Percentiles rank a stretch among this genome's conserved stretches.
Evolutionary conservation across 2,797 vertebrate genomes (phyloP).

Genomic region (Agapornis canus): DNA sequence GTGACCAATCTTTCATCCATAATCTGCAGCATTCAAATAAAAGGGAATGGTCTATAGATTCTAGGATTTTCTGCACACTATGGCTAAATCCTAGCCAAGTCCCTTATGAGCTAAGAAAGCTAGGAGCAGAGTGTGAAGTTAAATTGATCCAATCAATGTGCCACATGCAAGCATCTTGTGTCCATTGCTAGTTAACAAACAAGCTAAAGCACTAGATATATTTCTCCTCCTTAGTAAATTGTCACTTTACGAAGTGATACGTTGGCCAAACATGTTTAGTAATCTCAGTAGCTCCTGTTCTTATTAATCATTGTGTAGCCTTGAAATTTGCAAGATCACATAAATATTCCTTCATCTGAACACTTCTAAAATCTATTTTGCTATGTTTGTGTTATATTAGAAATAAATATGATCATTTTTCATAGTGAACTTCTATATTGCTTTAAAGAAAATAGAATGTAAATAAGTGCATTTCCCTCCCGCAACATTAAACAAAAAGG

Average conservation of each 20-base stretch:
- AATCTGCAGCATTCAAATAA: constrained; percentile 84
- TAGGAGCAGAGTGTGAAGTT: constrained; percentile 73
- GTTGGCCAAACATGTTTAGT: neutral
- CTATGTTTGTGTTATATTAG: constrained; percentile 6
- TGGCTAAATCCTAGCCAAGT: constrained; percentile 77
- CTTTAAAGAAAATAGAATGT: constrained; percentile 71
- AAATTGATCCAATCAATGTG: constrained; percentile 79
- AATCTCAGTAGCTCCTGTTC: neutral
- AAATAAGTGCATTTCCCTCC: constrained; percentile 71
- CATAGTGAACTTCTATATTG: constrained; percentile 16
- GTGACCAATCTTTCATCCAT: constrained; percentile 83
- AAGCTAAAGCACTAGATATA: neutral
- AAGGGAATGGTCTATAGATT: constrained; percentile 81
- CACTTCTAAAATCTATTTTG: constrained; percentile 27
- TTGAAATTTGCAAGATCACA: constrained; percentile 36
- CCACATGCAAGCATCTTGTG: constrained; percentile 62
- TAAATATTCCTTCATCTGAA: constrained; percentile 8
- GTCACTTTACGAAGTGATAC: neutral
- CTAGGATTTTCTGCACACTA: constrained; percentile 80
- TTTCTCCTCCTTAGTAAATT: neutral
- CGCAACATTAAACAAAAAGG: constrained; percentile 83
- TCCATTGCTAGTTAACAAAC: constrained; percentile 65
- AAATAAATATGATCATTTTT: constrained; percentile 68
- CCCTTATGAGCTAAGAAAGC: constrained; percentile 75
- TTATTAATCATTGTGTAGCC: constrained; percentile 28